Conservation (phyloP, 2,888 invertebrate species). For the Byasa hedistus region DNA sequence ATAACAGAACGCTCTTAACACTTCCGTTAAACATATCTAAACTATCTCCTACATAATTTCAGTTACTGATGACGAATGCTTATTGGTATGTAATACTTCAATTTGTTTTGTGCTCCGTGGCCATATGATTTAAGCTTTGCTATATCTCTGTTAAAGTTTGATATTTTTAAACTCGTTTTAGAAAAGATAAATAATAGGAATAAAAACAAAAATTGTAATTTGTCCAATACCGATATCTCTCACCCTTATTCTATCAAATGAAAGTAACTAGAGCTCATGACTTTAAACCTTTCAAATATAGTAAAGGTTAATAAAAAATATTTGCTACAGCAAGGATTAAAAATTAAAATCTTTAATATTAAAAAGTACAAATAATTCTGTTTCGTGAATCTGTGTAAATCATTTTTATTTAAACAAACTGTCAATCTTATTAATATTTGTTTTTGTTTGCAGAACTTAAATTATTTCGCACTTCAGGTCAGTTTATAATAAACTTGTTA, state of each 20-base stretch:
- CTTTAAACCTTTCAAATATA: too few relatives aligned
- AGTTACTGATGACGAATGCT: not conserved
- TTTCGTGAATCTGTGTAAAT: too few relatives aligned
- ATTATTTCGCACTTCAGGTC: constrained; percentile 4
- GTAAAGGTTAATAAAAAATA: too few relatives aligned
- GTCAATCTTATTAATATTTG: not conserved
- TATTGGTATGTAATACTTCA: not conserved
- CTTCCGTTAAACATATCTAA: not conserved
- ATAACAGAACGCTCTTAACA: not conserved
- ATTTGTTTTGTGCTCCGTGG: too few relatives aligned
- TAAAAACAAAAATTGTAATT: too few relatives aligned
- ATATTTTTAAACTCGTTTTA: not conserved
- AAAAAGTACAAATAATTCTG: too few relatives aligned
- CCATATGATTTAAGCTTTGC: too few relatives aligned
- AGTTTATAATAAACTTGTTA: not conserved
- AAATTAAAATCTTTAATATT: too few relatives aligned
- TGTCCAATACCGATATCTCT: too few relatives aligned
- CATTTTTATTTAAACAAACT: too few relatives aligned
- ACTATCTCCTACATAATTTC: not conserved
- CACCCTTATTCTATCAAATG: not conserved
- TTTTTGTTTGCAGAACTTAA: constrained; percentile 13
- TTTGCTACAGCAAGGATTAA: too few relatives aligned
- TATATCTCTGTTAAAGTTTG: not conserved
- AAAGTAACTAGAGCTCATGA: not conserved
- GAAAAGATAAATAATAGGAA: not conserved